Base-by-base conservation (phyloP, 2,113 vertebrate genomes). In the Piaya cayana region DNA sequence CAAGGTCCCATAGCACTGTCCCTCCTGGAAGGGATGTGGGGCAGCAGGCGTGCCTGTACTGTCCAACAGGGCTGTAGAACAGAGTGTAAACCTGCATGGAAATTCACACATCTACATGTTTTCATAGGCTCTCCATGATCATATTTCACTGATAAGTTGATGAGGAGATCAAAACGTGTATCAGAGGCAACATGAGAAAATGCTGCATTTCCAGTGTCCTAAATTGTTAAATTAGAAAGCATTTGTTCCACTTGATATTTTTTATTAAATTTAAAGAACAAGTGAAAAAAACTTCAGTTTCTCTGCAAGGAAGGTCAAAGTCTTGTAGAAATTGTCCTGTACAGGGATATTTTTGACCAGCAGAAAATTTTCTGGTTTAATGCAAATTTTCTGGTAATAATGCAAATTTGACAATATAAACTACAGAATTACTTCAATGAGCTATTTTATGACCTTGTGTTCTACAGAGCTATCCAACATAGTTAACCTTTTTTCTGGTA, bases 1-100 rank as follows among this genome's bases (percentile, higher is more conserved):
- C 0, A 1, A 37, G 17, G 9, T 8, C n/a, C 52, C 2, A 1
- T 9, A n/a, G 39, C 0, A 1, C 17, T 60, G 45, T 78, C 15
- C 15, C 30, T 70, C 29, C 37, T 0, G 0, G 43, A 50, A 55
- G 26, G 56, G 30, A 19, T 0, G 1, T 27, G 55, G 53, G 34
- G 14, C 34, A 60, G 34, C 16, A 42, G 68, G 15, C 23, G 29
- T 20, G 42, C 2, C 49, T 0, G 1, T 32, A 21, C 34, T 34
- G 22, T 20, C 27, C 2, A 2, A 22, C 15, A 21, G 7, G 14
- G 17, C 47, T 58, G 26, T 52, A 62, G 15, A 1, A 0, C 23
- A 26, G 53, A 17, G 5, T 15, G 27, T 4, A 34, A 75, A 49
- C 21, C 42, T 56, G 30, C 15, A 7, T 6, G 25, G 36, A 20